These are phyloP conservation scores for Gymnoscelis rufifasciata DNA, from an alignment of 2,888 invertebrate species.

Conservation along the genomic window DNA sequence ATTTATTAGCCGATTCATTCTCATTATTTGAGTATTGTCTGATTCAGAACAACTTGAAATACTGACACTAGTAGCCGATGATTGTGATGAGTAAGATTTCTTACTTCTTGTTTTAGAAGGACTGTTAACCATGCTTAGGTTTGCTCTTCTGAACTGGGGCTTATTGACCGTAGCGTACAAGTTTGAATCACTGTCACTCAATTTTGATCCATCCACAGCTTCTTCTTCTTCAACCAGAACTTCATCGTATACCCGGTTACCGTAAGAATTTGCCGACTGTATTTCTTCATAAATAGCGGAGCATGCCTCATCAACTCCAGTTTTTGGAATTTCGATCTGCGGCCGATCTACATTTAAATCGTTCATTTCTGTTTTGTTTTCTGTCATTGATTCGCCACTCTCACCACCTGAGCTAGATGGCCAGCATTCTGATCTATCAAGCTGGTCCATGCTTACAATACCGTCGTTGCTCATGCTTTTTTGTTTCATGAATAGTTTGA, in stretches of 20 bases:
- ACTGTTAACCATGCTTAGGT: conserved; percentile 77
- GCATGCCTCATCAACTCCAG: conserved; percentile 64
- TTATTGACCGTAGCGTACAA: conserved; percentile 74
- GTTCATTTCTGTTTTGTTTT: conserved; percentile 57
- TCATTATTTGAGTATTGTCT: conserved; percentile 74
- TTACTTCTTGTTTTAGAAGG: conserved; percentile 62
- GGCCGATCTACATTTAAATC: conserved; percentile 49
- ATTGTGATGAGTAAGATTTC: conserved; percentile 70
- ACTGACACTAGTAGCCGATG: conserved; percentile 74
- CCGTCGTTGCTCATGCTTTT: conserved; percentile 90
- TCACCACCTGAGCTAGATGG: conserved; percentile 82
- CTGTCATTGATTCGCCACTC: conserved; percentile 79
- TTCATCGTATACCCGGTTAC: conserved; percentile 68
- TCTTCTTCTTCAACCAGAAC: conserved; percentile 72
- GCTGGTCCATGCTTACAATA: conserved; percentile 86
- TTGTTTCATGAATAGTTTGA: conserved; percentile 93
- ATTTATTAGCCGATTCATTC: conserved; percentile 62
- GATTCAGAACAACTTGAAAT: conserved; percentile 78
- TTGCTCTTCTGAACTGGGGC: conserved; percentile 62
- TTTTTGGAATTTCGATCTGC: conserved; percentile 78
- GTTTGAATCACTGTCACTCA: conserved; percentile 64
- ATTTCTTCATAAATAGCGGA: conserved; percentile 66
- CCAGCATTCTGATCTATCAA: conserved; percentile 86
- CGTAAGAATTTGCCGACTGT: conserved; percentile 49
- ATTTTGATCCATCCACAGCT: conserved; percentile 59